Base-by-base conservation (phyloP, 2,113 vertebrate genomes). In the Dicerorhinus sumatrensis region DNA sequence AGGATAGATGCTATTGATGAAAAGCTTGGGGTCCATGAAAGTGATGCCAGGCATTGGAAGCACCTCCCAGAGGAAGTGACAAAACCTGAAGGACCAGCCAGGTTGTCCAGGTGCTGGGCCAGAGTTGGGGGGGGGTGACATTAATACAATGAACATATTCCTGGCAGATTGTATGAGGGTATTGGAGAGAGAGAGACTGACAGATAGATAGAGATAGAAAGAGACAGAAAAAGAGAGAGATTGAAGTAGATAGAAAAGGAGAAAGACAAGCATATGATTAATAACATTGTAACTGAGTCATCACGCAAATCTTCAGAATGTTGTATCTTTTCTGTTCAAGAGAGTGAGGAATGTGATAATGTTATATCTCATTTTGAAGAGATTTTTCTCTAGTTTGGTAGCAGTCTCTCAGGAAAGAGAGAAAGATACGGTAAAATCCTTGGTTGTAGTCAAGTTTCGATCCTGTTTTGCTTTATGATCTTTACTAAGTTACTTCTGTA, bases 121-220 rank as follows among this genome's bases (percentile, higher is more conserved):
- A 8, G 42, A n/a, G 21, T 1, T 42, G 12, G 5, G 20, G 23
- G 13, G 1, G 33, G 13, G 21, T 20, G 7, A 65, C 2, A 39
- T 20, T 58, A 48, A 58, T 29, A 8, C 11, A 39, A 4, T n/a
- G 18, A 70, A 46, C 36, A 54, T 1, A 63, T 14, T 51, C 1
- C 29, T 29, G 58, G 18, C 10, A 42, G 31, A 20, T 25, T 67
- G 39, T 6, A 20, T 11, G 67, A 48, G 72, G 60, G 11, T 39
- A 21, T 0, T 6, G 18, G 58, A 83, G 8, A 84, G 8, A 58
- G 27, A 25, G 20, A 36, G 56, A 54, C 23, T 16, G 62, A 10
- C 20, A 83, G 29, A 75, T 7, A 85, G n/a, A 93, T 1, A 70
- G 39, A 87, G 29, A 36, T 23, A 39, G 3, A 21, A 2, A 88